Conservation (phyloP, 2,888 invertebrate species). For the Heliconius sara region DNA sequence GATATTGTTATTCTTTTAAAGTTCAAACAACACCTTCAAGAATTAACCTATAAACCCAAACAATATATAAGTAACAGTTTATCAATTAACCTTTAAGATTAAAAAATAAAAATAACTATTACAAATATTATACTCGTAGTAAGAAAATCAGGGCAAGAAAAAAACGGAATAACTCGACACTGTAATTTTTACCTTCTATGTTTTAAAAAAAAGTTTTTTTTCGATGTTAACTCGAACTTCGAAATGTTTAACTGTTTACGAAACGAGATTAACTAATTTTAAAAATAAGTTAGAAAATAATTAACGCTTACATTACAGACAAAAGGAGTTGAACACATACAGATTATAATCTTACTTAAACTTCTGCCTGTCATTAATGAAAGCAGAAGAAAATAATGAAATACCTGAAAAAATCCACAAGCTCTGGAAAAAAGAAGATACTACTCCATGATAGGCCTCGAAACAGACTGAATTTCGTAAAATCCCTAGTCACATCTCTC, state of each 20-base stretch:
- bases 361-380: neutral
- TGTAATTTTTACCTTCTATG: no score
- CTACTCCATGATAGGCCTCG: conserved; percentile 50
- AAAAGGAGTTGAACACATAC: neutral
- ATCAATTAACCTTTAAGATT: neutral
- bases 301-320: no score
- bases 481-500: conserved; percentile 51
- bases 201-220: no score
- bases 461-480: conserved; percentile 48
- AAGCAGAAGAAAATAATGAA: neutral
- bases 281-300: no score
- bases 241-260: no score
- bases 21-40: neutral
- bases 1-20: neutral
- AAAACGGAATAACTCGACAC: neutral
- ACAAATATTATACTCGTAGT: neutral
- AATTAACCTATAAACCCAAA: neutral
- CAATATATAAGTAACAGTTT: neutral
- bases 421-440: conserved; percentile 56
- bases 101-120: neutral
- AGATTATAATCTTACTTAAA: neutral
- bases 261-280: no score
- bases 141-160: neutral
- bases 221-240: no score
- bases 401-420: conserved; percentile 52